Evolutionary conservation across 2,888 invertebrate species (phyloP), one percentile per base, ranked within the genome.

Genomic region (Cepaea hortensis): DNA sequence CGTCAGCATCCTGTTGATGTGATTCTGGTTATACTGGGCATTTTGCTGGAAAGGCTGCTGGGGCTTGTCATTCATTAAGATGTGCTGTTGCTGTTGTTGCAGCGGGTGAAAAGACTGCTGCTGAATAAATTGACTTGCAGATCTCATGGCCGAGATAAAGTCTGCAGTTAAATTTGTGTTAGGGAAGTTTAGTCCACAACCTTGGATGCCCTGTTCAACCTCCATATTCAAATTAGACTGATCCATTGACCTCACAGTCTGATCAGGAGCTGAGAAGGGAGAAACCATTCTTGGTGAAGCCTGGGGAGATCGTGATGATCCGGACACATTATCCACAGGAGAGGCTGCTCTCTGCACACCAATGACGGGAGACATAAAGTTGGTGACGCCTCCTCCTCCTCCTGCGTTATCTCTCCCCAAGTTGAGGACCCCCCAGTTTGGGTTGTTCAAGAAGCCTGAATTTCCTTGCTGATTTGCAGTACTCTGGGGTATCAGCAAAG

Each of bases 101-200:
- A 73, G 61, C 3, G 70, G 80, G 35, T 85, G 85, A 73, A 46
- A 81, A 48, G 73, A 79, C 48, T 88, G 89, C 15, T 86, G 84
- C 65, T 86, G 89, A 11, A 86, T 81, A 79, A 88, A 76, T 87
- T 87, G 88, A 50, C 87, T 87, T 85, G 90, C 89, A 86, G 90
- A 85, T 15, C 85, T 82, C 20, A 88, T 85, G 3, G 87, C 88
- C 0, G 88, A 87, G 75, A 88, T 81, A 76, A 85, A 85, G 18
- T 85, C 85, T 15, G 80, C 81, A 62, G 4, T 81, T 46, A 76
- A 75, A 23, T 62, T 82, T 70, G 82, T 48, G 9, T 23, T 72
- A 61, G 73, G 81, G 65, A 85, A 81, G 68, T 48, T 81, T 61
- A 85, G 76, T n/a, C 81, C 80, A 80, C 48, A 68, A 50, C 84